Conservation (phyloP, 2,797 vertebrate genomes). For the Acanthornis magna region DNA sequence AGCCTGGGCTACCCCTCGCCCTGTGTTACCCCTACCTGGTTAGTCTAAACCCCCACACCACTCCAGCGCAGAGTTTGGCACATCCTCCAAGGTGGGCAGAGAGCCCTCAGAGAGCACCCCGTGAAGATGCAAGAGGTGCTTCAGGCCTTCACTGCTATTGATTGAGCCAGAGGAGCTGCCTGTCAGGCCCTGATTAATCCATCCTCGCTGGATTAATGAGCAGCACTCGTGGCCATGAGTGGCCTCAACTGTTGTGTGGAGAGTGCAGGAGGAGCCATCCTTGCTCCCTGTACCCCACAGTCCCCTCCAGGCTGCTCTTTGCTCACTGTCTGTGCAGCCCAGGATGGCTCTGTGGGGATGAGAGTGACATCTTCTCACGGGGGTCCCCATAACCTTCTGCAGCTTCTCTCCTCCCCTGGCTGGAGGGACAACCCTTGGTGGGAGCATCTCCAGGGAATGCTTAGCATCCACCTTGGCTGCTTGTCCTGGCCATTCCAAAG, state of each 20-base stretch:
- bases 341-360: neutral
- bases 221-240: neutral
- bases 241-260: neutral
- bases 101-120: neutral
- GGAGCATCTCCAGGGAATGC: neutral
- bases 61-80: neutral
- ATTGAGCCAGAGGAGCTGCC: neutral
- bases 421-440: neutral
- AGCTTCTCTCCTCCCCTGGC: neutral
- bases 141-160: neutral
- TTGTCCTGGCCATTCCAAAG: neutral
- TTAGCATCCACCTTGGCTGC: neutral
- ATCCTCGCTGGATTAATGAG: neutral
- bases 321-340: neutral
- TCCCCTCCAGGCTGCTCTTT: neutral
- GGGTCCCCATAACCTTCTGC: neutral
- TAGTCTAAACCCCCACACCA: neutral
- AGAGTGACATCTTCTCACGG: neutral
- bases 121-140: neutral
- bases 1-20: neutral
- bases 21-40: neutral
- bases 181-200: neutral
- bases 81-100: neutral
- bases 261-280: neutral
- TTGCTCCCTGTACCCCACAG: neutral